Evolutionary conservation across 2,797 vertebrate genomes (phyloP).

Genomic region (Varecia variegata): DNA sequence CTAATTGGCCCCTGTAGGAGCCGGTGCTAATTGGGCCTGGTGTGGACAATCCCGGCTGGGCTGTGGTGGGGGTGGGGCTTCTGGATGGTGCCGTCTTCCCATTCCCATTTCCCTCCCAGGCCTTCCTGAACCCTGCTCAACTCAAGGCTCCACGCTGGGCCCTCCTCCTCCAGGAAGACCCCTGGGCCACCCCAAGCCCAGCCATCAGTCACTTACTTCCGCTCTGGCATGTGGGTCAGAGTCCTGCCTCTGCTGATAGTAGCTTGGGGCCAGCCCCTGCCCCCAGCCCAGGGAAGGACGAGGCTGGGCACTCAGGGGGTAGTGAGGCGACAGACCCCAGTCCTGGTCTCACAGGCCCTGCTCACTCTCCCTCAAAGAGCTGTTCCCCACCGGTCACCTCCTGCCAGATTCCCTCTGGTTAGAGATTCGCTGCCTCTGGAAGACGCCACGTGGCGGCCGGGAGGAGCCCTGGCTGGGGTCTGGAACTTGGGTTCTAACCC

Average conservation of each 20-base stretch:
- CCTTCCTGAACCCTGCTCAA: neutral
- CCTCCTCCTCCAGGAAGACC: constrained; percentile 1
- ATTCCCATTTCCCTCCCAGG: neutral
- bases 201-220: no score
- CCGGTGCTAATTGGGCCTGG: neutral
- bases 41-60: neutral
- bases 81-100: neutral
- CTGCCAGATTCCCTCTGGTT: neutral
- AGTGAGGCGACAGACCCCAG: neutral
- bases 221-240: neutral
- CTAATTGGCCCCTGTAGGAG: constrained; percentile 26
- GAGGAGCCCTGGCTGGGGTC: neutral
- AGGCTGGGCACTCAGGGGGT: neutral
- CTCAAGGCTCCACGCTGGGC: neutral
- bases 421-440: neutral
- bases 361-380: neutral
- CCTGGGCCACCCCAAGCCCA: neutral
- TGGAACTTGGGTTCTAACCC: neutral
- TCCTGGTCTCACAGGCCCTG: neutral
- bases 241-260: neutral
- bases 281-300: neutral
- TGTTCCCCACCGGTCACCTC: neutral
- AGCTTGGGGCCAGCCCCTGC: neutral
- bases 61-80: neutral
- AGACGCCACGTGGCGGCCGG: accelerated